Conservation (phyloP, 2,888 invertebrate genomes). For the Dynastes hyllus region DNA sequence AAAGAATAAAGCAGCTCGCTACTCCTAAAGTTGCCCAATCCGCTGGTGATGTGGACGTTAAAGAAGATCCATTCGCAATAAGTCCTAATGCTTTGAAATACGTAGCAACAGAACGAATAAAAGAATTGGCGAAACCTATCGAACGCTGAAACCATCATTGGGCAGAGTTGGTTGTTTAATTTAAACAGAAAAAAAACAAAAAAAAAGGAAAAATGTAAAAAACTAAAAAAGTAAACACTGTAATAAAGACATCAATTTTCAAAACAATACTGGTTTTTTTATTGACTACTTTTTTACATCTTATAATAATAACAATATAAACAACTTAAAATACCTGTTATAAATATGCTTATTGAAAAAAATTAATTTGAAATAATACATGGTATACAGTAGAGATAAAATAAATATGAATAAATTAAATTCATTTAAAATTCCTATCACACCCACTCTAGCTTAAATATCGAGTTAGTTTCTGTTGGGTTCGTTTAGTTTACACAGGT, state of each 20-base stretch:
- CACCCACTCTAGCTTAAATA: neutral
- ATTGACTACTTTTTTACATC: neutral
- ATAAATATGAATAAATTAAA: constrained; percentile 46
- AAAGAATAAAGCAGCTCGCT: constrained; percentile 64
- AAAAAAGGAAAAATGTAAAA: constrained; percentile 21
- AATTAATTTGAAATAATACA: constrained; percentile 10
- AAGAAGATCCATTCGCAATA: constrained; percentile 72
- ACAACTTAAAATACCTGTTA: constrained; percentile 5
- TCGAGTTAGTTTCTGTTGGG: neutral
- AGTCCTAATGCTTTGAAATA: constrained; percentile 73
- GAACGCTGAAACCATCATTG: constrained; percentile 56
- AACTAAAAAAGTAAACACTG: neutral
- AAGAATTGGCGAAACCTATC: constrained; percentile 71
- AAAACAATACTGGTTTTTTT: neutral
- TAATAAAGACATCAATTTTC: constrained; percentile 8
- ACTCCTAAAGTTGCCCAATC: constrained; percentile 65
- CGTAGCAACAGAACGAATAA: constrained; percentile 69
- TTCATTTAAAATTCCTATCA: constrained; percentile 21
- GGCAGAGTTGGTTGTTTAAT: constrained; percentile 38
- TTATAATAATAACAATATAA: constrained; percentile 10
- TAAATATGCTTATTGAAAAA: neutral
- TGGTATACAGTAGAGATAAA: neutral
- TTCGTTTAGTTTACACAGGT: constrained; percentile 37
- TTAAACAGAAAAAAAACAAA: constrained; percentile 27
- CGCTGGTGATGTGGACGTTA: constrained; percentile 69